phyloP scores from a whole-genome alignment of 2,113 vertebrate species.

The Notothenia coriiceps region DNA sequence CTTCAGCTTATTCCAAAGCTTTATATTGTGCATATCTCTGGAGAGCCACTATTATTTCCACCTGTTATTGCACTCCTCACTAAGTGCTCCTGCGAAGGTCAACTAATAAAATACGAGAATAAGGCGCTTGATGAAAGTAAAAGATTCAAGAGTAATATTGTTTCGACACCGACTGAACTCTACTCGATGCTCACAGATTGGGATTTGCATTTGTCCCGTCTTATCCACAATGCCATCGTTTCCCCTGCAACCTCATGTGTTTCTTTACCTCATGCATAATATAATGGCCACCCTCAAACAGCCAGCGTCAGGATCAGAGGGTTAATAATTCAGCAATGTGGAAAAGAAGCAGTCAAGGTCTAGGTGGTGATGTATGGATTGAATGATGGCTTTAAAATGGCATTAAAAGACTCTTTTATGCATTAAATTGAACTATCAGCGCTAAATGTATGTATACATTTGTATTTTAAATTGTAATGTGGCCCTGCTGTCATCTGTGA shows the following conservation, averaged over 20 bases:
- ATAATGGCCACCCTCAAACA: conserved; percentile 35
- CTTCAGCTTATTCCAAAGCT: conserved; percentile 16
- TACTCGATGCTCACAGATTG: conserved; percentile 7
- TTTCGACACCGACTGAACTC: not conserved
- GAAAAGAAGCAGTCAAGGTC: conserved; percentile 54
- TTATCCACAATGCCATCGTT: conserved; percentile 23
- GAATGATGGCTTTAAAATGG: conserved; percentile 14
- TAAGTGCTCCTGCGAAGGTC: conserved; percentile 48
- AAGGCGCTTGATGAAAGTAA: not conserved
- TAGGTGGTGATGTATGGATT: conserved; percentile 13
- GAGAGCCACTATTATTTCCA: conserved; percentile 51
- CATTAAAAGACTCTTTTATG: not conserved
- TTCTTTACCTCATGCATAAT: conserved; percentile 63
- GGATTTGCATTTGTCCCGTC: not conserved
- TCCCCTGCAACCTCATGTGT: conserved; percentile 1
- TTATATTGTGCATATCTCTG: conserved; percentile 28
- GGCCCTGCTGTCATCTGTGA: not conserved
- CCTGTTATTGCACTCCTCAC: conserved; percentile 36
- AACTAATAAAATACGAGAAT: conserved; percentile 7
- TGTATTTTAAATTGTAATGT: conserved; percentile 12
- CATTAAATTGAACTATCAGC: conserved; percentile 7
- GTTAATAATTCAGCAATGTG: conserved; percentile 58
- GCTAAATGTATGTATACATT: not conserved
- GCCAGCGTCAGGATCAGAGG: conserved; percentile 30
- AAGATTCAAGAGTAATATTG: not conserved